These are phyloP conservation scores for Patella caerulea DNA, from an alignment of 2,888 invertebrate species.

Conservation along the genomic window DNA sequence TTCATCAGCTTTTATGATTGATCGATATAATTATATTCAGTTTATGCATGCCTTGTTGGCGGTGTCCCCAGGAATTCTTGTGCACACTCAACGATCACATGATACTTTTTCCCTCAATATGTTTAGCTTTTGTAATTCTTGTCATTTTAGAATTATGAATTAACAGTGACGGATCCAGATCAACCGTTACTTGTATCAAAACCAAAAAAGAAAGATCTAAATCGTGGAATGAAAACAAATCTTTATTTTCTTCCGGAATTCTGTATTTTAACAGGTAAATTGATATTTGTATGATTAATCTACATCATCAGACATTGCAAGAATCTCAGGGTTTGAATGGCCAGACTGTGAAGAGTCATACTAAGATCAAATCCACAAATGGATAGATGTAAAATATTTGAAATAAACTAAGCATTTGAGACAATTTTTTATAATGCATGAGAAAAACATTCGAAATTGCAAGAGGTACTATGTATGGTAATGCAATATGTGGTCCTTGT, in stretches of 20 bases:
- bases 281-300: background rate
- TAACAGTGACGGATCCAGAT: constrained; percentile 76
- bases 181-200: constrained; percentile 88
- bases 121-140: background rate
- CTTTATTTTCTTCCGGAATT: constrained; percentile 88
- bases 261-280: constrained; percentile 83
- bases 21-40: background rate
- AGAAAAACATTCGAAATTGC: too few relatives aligned
- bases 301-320: too few relatives aligned
- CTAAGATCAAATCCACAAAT: too few relatives aligned
- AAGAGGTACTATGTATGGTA: too few relatives aligned
- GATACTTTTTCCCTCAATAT: background rate
- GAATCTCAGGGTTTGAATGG: too few relatives aligned
- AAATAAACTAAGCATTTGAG: too few relatives aligned
- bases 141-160: constrained; percentile 76
- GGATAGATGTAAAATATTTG: too few relatives aligned
- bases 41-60: too few relatives aligned
- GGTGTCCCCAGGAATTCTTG: background rate
- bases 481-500: too few relatives aligned
- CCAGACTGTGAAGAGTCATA: too few relatives aligned
- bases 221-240: constrained; percentile 78
- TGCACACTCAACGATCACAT: background rate
- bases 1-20: background rate
- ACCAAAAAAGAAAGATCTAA: constrained; percentile 77
- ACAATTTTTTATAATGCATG: too few relatives aligned